Evolutionary conservation across 2,797 vertebrate genomes (phyloP).

Genomic region (Lagorchestes hirsutus): DNA sequence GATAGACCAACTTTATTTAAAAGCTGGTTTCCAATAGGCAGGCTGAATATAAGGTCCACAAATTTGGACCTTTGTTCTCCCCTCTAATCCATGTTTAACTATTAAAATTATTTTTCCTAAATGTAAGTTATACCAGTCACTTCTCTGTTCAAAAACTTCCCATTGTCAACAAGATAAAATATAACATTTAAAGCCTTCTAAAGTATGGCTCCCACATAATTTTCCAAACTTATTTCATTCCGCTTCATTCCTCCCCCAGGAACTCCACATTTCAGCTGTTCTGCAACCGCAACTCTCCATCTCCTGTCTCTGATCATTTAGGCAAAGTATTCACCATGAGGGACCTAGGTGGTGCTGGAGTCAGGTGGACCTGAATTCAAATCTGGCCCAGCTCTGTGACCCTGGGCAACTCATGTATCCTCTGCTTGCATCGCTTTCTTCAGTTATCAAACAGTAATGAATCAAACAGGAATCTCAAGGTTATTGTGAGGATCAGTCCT

Average conservation of each 20-base stretch:
- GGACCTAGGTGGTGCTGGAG: not conserved
- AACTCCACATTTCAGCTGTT: not conserved
- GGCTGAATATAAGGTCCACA: not conserved
- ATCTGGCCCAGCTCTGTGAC: not conserved
- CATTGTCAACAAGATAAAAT: not conserved
- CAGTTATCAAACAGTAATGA: not conserved
- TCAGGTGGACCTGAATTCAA: not conserved
- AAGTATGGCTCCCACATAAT: not conserved
- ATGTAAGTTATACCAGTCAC: not conserved
- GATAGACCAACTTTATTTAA: not conserved
- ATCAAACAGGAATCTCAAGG: no score
- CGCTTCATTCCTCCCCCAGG: not conserved
- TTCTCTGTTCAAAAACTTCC: not conserved
- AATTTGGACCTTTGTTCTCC: not conserved
- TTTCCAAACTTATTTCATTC: not conserved
- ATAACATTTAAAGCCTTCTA: not conserved
- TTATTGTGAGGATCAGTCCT: not conserved
- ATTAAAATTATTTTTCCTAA: not conserved
- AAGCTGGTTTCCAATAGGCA: not conserved
- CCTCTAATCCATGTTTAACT: not conserved
- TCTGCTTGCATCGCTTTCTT: not conserved
- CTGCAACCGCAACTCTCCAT: not conserved
- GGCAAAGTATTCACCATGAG: not conserved
- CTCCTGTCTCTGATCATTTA: not conserved
- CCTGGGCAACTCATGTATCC: not conserved